A percentile compares a stretch with the other conserved stretches of the same genome.
Conservation (phyloP, 1,140 invertebrate genomes). For the Linepithema humile region DNA sequence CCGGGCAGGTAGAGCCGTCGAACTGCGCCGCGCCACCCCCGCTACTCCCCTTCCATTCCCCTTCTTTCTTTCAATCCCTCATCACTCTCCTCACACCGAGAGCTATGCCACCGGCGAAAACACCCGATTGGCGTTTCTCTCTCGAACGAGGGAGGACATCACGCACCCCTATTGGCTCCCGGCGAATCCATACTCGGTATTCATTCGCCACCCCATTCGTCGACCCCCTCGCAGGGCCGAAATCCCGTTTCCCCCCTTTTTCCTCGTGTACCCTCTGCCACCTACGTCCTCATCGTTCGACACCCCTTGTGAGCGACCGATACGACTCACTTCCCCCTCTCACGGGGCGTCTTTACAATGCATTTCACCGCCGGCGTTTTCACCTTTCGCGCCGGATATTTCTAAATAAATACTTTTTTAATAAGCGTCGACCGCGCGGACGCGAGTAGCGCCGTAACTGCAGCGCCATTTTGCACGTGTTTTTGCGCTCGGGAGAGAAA, state of each 20-base stretch:
- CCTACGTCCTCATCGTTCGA: conserved; percentile 53
- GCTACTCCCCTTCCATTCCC: background rate
- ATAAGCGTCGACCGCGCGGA: conserved; percentile 38
- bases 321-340: conserved; percentile 55
- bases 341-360: conserved; percentile 58
- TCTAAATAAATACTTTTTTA: conserved; percentile 72
- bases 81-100: conserved; percentile 36
- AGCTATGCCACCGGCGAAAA: conserved; percentile 63
- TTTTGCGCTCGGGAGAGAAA: background rate
- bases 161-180: conserved; percentile 71
- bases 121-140: conserved; percentile 71
- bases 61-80: background rate
- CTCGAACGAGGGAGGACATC: conserved; percentile 66
- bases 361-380: conserved; percentile 63
- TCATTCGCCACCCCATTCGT: conserved; percentile 76
- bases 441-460: background rate
- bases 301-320: conserved; percentile 38
- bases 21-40: conserved; percentile 45
- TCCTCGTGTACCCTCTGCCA: conserved; percentile 13
- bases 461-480: background rate
- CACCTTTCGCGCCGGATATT: conserved; percentile 60
- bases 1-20: conserved; percentile 68
- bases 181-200: conserved; percentile 76
- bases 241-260: conserved; percentile 21
- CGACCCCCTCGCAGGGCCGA: conserved; percentile 57